Evolutionary conservation across 92 coral and sea anemone genomes (phyloP).

Genomic region (Porites rus): DNA sequence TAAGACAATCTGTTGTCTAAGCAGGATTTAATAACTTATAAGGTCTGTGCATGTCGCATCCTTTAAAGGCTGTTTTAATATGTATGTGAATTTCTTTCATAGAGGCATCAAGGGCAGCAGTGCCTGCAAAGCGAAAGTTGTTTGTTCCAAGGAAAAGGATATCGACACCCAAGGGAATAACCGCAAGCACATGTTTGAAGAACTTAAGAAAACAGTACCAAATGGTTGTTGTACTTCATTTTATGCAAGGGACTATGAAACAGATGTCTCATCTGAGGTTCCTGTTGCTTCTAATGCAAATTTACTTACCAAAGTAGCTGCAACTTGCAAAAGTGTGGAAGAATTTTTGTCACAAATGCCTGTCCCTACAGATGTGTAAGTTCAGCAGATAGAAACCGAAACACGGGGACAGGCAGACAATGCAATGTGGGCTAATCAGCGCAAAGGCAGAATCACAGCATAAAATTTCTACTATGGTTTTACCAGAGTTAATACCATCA

Average conservation of each 20-base stretch:
- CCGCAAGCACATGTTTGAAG: neutral
- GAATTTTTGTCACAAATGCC: slow-evolving; percentile 44
- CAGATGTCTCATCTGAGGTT: neutral
- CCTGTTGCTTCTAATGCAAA: neutral
- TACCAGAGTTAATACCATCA: slow-evolving; percentile 34
- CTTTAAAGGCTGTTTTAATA: neutral
- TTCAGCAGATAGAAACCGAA: neutral
- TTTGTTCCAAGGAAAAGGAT: slow-evolving; percentile 7
- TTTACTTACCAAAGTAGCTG: neutral
- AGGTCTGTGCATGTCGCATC: neutral
- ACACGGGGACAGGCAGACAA: slow-evolving; percentile 1
- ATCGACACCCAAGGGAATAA: neutral
- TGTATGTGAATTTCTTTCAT: neutral
- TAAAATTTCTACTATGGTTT: slow-evolving; percentile 25
- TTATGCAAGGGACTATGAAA: neutral
- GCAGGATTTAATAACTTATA: too few species aligned
- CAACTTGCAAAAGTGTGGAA: slow-evolving; percentile 22
- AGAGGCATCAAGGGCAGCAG: slow-evolving; percentile 16
- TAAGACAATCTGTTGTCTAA: too few species aligned
- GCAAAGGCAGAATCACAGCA: slow-evolving; percentile 47
- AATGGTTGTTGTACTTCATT: neutral
- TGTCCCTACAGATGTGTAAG: slow-evolving; percentile 22
- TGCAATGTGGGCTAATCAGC: slow-evolving; percentile 13
- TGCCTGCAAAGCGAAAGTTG: neutral
- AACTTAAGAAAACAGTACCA: neutral